These are phyloP conservation scores for Grus americana DNA, from an alignment of 2,113 vertebrate genomes.

Conservation along the genomic window DNA sequence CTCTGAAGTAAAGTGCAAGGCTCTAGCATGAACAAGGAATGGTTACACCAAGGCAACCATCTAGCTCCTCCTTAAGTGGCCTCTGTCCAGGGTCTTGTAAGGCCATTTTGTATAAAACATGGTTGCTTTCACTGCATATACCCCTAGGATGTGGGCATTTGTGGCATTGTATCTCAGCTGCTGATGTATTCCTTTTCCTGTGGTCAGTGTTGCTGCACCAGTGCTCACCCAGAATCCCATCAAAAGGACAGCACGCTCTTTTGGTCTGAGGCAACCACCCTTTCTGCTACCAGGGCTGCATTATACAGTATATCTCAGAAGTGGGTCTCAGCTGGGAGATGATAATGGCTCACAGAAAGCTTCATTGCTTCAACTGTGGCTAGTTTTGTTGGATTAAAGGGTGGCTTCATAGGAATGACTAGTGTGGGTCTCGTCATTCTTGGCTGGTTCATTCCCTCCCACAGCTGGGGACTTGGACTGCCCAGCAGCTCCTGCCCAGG, in stretches of 20 bases:
- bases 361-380: not conserved
- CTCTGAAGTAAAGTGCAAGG: not conserved
- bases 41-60: not conserved
- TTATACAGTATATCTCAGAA: not conserved
- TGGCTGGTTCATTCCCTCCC: not conserved
- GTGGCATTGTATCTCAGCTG: not conserved
- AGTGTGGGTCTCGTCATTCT: not conserved
- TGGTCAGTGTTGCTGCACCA: not conserved
- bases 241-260: not conserved
- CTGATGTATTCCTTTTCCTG: not conserved
- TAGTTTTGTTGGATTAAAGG: not conserved
- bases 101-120: not conserved
- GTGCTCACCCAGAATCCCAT: not conserved
- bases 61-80: not conserved
- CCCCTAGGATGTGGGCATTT: not conserved
- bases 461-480: not conserved
- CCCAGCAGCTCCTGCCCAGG: not conserved
- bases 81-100: not conserved
- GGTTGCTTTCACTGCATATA: not conserved
- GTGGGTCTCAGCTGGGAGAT: not conserved
- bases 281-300: not conserved
- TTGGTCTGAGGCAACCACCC: not conserved
- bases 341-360: not conserved
- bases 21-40: not conserved
- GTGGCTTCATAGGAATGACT: not conserved